Conservation (phyloP, 2,888 invertebrate species). For the Psylliodes chrysocephalus region DNA sequence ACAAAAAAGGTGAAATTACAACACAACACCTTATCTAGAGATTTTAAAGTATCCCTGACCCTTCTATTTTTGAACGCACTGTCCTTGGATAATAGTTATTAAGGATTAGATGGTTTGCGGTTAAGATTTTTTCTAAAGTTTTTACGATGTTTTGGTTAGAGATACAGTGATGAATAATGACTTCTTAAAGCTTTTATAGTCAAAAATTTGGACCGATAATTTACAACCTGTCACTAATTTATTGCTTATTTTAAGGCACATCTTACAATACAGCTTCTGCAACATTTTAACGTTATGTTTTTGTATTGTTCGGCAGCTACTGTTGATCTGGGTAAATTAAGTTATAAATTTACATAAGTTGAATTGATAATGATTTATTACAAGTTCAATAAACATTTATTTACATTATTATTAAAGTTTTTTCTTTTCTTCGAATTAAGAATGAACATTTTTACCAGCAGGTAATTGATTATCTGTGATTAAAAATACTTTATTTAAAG, state of each 20-base stretch:
- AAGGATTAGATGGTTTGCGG: conserved; percentile 24
- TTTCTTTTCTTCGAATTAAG: no score
- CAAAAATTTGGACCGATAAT: conserved; percentile 9
- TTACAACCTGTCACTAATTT: conserved; percentile 28
- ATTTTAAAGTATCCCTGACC: background rate
- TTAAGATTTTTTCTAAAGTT: conserved; percentile 20
- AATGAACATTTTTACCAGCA: no score
- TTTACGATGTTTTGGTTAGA: conserved; percentile 36
- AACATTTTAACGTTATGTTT: background rate
- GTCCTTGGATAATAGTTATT: background rate
- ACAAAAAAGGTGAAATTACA: background rate
- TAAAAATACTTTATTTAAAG: no score
- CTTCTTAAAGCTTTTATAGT: conserved; percentile 27
- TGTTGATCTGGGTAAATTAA: background rate
- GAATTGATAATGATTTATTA: background rate
- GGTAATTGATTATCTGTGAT: no score
- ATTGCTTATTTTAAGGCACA: conserved; percentile 9
- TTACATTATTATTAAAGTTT: no score
- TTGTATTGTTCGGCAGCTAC: background rate
- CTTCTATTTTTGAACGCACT: conserved; percentile 11
- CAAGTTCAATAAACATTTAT: no score
- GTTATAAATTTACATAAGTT: background rate
- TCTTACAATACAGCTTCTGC: background rate
- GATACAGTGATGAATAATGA: conserved; percentile 28
- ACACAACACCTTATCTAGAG: background rate